Conservation (phyloP, 2,113 vertebrate genomes). For the Rhombomys opimus region DNA sequence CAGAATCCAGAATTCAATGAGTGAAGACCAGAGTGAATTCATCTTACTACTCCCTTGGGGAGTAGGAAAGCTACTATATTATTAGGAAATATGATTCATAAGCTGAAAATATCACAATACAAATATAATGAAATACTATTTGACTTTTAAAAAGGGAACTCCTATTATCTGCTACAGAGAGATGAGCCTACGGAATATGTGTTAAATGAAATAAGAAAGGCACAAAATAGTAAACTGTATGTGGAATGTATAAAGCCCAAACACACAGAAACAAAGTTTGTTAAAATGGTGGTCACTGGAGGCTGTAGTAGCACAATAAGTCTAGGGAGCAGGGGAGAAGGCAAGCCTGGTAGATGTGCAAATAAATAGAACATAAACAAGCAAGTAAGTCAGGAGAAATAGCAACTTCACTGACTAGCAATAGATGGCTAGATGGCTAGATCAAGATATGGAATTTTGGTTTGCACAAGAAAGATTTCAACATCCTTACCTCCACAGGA, state of each 20-base stretch:
- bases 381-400: not conserved
- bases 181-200: not conserved
- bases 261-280: not conserved
- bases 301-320: no score
- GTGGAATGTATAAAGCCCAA: not conserved
- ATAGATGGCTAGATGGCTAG: not conserved
- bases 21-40: not conserved
- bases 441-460: not conserved
- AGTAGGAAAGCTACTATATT: not conserved
- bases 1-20: constrained; percentile 30
- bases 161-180: not conserved
- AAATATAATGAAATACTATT: not conserved
- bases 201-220: not conserved
- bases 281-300: not conserved
- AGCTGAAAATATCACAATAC: not conserved
- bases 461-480: not conserved
- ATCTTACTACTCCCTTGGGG: not conserved
- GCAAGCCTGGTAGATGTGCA: not conserved
- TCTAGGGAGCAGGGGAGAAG: no score
- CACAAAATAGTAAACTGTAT: not conserved
- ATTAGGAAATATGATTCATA: constrained; percentile 42
- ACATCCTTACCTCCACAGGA: constrained; percentile 94
- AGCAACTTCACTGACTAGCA: not conserved
- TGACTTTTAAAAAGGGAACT: not conserved
- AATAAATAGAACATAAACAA: not conserved